Percentiles rank a stretch among this genome's conserved stretches.
Evolutionary conservation across 2,797 vertebrate species (phyloP).

Genomic region (Syngnathus rostellatus): DNA sequence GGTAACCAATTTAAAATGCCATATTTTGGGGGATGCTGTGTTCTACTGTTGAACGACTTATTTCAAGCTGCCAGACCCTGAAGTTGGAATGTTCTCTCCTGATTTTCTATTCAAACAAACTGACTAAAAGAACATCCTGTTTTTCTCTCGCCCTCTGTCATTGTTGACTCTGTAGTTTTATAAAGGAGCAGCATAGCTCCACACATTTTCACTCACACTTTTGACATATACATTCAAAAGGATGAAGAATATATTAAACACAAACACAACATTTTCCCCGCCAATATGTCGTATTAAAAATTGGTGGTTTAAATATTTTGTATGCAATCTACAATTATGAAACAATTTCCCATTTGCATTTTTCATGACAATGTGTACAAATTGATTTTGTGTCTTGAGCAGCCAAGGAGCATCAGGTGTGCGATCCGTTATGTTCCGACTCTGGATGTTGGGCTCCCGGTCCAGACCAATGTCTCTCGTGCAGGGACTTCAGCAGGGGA

Average conservation of each 20-base stretch:
- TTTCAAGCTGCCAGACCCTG: background rate
- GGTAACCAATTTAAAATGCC: background rate
- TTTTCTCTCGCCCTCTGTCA: slow-evolving; percentile 24
- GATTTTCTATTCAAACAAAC: slow-evolving; percentile 9
- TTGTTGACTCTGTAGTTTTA: slow-evolving; percentile 44
- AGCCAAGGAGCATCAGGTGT: slow-evolving; percentile 85
- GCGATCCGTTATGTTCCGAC: slow-evolving; percentile 84
- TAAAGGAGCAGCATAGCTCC: slow-evolving; percentile 29
- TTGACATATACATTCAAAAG: background rate
- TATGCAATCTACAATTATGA: background rate
- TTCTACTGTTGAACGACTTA: background rate
- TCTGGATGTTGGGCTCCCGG: slow-evolving; percentile 93
- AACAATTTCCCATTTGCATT: too few relatives aligned
- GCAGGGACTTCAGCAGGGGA: slow-evolving; percentile 83
- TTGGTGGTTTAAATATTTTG: background rate
- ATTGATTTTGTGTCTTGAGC: slow-evolving; percentile 33
- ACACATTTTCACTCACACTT: background rate
- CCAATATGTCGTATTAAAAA: too few relatives aligned
- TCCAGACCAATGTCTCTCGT: slow-evolving; percentile 89
- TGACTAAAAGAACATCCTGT: slow-evolving; percentile 20
- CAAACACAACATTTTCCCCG: background rate
- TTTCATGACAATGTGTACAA: background rate
- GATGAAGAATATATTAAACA: background rate
- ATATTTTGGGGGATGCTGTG: background rate
- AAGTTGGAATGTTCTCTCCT: background rate